Base-by-base conservation (phyloP, 2,888 invertebrate genomes). In the Perdita meconis region DNA sequence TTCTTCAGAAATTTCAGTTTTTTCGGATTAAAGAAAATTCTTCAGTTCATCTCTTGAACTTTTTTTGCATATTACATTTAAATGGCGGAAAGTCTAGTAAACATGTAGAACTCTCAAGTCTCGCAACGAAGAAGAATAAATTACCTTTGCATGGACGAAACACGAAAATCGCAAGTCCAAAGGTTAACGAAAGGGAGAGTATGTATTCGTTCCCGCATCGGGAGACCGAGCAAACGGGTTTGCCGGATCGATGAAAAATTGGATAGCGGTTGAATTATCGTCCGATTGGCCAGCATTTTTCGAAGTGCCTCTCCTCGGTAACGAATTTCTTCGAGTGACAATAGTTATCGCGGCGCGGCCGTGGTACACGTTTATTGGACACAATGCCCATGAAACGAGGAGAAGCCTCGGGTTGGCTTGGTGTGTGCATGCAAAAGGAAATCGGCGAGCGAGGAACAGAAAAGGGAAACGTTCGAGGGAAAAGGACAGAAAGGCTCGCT, bases 211-310 rank as follows among this genome's bases (percentile, higher is more conserved):
- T 10, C 22, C n/a, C 51, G 2, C 26, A 13, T n/a, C 51, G 26
- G 19, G 10, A 47, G 19, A 19, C 4, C 0, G 13, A 51, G 13
- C 26, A n/a, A 51, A 30, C 60, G 19, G 12, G 60, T 26, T 30
- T 12, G 44, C 8, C 30, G 8, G 13, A 24, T 24, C 22, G 36
- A 50, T 36, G 50, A 50, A 61, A 50, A 61, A 61, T 50, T 22
- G 36, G 50, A 61, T 61, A 36, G 22, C 24, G 59, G 36, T 42
- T 61, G 36, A 61, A 61, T 10, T 61, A 50, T 50, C 61, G 50
- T 47, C 22, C 53, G 26, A 42, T 64, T 42, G 26, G 19, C n/a
- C 26, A 24, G 22, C 36, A 10, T 68, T 38, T 50, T 34, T 12
- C 30, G 6, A 13, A 3, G 12, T 6, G 10, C 16, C 30, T n/a